Base-by-base conservation (phyloP, 2,113 vertebrate genomes). In the Uropsilus gracilis region DNA sequence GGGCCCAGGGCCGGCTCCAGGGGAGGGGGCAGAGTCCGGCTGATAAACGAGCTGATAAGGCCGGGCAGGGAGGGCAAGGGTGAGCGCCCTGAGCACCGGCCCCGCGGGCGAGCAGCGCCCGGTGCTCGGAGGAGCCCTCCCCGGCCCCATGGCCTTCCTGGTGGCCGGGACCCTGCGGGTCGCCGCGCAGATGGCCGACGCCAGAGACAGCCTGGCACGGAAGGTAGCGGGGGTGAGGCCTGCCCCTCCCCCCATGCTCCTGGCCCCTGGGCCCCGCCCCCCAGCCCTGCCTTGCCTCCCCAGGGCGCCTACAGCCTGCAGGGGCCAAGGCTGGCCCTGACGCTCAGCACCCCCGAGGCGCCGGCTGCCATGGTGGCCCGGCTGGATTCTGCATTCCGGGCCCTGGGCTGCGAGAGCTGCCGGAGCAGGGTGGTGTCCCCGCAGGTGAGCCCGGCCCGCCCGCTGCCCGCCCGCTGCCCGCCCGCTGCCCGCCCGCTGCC, bases 151-250 rank as follows among this genome's bases (percentile, higher is more conserved):
- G 96, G 93, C 96, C 57, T 97, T 96, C 84, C 71, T 96, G 53
- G 94, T 97, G 61, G 78, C 95, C 34, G 96, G 96, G 88, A 96
- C 93, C 34, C 89, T 97, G 76, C 80, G 1, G 55, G 37, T 76
- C 18, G 95, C 96, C 9, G 59, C 28, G 0, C 89, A 96, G 83
- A 17, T 93, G 50, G 93, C 34, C 0, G 91, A 96, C 34, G 20
- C 91, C 34, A 18, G 0, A 34, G 86, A 96, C 2, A 97, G 95
- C 89, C 66, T 97, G 83, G 66, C 44, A 42, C 97, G 94, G 91
- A 96, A 95, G 96, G 96, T 96, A 91, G 12, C 8, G 5, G 30
- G 68, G 63, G 57, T 11, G 59, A 10, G 26, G 63, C 28, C 63
- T 8, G 26, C 2, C 3, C n/a, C 2, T 1, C 42, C 78, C 50